Evolutionary conservation across 2,797 vertebrate species (phyloP).

Genomic region (Lepilemur septentrionalis): DNA sequence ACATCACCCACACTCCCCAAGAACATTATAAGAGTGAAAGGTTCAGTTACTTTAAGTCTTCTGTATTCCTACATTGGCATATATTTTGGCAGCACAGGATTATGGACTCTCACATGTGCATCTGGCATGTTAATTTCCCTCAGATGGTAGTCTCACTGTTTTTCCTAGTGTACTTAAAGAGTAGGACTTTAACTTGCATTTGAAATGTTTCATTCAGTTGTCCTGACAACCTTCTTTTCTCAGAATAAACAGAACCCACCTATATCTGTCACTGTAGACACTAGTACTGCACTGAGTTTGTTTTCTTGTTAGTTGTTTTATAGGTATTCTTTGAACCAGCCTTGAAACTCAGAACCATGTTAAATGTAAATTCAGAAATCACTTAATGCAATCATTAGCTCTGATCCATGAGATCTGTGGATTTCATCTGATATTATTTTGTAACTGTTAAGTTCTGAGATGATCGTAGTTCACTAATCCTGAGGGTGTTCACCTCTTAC

Average conservation of each 20-base stretch:
- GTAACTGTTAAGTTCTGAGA: not conserved
- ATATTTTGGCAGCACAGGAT: not conserved
- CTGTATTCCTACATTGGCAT: not conserved
- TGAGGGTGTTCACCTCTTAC: not conserved
- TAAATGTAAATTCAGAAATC: not conserved
- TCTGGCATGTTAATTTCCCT: slow-evolving; percentile 43
- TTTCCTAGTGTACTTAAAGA: slow-evolving; percentile 19
- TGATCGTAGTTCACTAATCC: not conserved
- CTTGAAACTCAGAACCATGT: not conserved
- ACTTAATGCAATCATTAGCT: not conserved
- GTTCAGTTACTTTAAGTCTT: not conserved
- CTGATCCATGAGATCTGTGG: not conserved
- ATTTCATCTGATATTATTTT: not conserved
- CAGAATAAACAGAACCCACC: slow-evolving; percentile 53
- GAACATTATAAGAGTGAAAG: not conserved
- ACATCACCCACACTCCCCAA: not conserved
- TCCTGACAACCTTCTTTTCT: slow-evolving; percentile 49
- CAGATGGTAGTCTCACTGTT: not conserved
- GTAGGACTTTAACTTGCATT: slow-evolving; percentile 38
- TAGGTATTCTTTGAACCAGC: not conserved
- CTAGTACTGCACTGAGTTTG: not conserved
- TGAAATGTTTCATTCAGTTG: slow-evolving; percentile 54
- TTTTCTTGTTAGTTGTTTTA: not conserved
- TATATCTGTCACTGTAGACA: not conserved
- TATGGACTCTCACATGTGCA: slow-evolving; percentile 20